Evolutionary conservation across 2,888 invertebrate species (phyloP).

Genomic region (Plebejus anna): DNA sequence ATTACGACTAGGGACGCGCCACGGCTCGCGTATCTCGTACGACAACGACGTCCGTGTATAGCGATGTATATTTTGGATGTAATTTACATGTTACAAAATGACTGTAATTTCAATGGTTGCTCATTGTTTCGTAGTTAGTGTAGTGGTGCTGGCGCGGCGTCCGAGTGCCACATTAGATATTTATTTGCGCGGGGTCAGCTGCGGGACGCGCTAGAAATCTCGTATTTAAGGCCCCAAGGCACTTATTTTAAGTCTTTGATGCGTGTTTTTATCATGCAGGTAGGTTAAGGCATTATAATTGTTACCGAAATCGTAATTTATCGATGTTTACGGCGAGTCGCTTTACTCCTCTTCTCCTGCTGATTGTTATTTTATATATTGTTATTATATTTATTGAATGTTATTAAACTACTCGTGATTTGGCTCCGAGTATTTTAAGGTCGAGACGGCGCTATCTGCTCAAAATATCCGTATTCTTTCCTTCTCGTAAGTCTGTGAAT

Average conservation of each 20-base stretch:
- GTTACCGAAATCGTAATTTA: slow-evolving; percentile 73
- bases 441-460: slow-evolving; percentile 12
- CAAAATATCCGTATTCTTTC: not conserved
- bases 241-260: slow-evolving; percentile 64
- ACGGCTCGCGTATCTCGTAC: slow-evolving; percentile 39
- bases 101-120: slow-evolving; percentile 70
- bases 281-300: slow-evolving; percentile 65
- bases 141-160: slow-evolving; percentile 64
- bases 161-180: slow-evolving; percentile 71
- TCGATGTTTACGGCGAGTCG: slow-evolving; percentile 44
- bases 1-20: slow-evolving; percentile 2
- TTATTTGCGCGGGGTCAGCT: slow-evolving; percentile 47
- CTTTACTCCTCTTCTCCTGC: slow-evolving; percentile 30
- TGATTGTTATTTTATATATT: slow-evolving; percentile 25
- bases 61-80: slow-evolving; percentile 74
- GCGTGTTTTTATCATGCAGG: slow-evolving; percentile 73
- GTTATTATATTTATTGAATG: slow-evolving; percentile 26
- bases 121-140: slow-evolving; percentile 70
- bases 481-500: not conserved
- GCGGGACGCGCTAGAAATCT: slow-evolving; percentile 70
- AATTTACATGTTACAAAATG: slow-evolving; percentile 63
- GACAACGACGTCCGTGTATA: slow-evolving; percentile 54
- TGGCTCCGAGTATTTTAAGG: slow-evolving; percentile 10
- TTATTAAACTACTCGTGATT: slow-evolving; percentile 20
- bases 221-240: slow-evolving; percentile 68